Evolutionary conservation across 2,888 invertebrate genomes (phyloP).

Genomic region (Apotomis betuletana): DNA sequence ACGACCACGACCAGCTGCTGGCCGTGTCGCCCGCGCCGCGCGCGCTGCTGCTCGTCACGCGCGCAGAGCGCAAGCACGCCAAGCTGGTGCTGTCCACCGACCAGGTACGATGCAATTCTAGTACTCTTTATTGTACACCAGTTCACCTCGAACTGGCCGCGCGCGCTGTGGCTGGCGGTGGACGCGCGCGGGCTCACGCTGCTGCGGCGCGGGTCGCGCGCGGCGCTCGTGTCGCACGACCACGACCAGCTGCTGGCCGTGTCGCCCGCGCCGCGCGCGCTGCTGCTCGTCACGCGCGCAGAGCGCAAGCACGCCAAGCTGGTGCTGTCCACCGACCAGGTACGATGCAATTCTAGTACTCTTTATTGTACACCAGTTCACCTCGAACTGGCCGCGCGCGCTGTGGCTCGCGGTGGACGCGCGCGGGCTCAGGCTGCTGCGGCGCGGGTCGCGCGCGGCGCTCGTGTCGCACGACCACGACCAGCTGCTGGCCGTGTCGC

Average conservation of each 20-base stretch:
- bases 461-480: constrained; percentile 96
- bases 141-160: constrained; percentile 98
- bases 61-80: constrained; percentile 94
- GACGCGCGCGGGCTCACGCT: constrained; percentile 96
- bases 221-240: constrained; percentile 95
- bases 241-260: constrained; percentile 95
- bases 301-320: constrained; percentile 97
- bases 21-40: constrained; percentile 96
- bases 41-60: constrained; percentile 96
- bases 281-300: constrained; percentile 96
- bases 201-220: constrained; percentile 93
- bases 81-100: constrained; percentile 97
- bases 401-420: constrained; percentile 97
- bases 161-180: constrained; percentile 95
- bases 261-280: constrained; percentile 94
- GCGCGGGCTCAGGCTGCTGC: constrained; percentile 94
- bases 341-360: constrained; percentile 56
- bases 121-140: no score
- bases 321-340: constrained; percentile 96
- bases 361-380: no score
- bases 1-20: constrained; percentile 94
- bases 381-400: constrained; percentile 97
- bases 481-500: constrained; percentile 95
- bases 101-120: constrained; percentile 83
- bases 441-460: constrained; percentile 93